Base-by-base conservation (phyloP, 2,888 invertebrate genomes). In the Hydriomena furcata region DNA sequence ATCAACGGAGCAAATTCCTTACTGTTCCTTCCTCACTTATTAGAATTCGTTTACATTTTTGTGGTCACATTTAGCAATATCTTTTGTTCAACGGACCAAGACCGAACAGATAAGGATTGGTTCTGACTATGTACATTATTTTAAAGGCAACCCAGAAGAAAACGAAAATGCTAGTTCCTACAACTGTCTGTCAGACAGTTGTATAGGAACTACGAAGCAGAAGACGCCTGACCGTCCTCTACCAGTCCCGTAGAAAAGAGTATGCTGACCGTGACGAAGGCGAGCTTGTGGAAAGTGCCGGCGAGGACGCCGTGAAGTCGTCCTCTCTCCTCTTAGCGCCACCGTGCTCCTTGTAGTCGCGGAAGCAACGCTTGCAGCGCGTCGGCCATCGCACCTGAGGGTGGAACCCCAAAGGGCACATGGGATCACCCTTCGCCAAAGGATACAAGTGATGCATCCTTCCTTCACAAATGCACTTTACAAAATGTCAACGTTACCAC, bases 321-420 rank as follows among this genome's bases (percentile, higher is more conserved):
- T 94, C 94, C 49, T 94, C 93, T 58, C 93, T 94, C 12, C 94
- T 38, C 27, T 94, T 63, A 5, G 58, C 94, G 47, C 95, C 95
- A 44, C 95, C 95, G 84, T 97, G 97, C 76, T 97, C 97, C 87
- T 97, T 97, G 87, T 97, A 97, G 82, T 97, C 97, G 66, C 95
- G 94, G 92, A 97, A 97, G 84, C 97, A 98, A 68, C 97, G 92
- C 88, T 97, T 97, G 90, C 97, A 97, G 73, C 97, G 93, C 49
- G 97, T 97, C 37, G 97, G 97, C 96, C 97, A 97, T 73, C 97
- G 93, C 66, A 97, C 96, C 91, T 98, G 97, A 52, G 98, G 97
- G 91, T 97, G 97, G 85, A 98, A 98, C 34, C 98, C 98, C 78
- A 97, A 91, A 57, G 97, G 97, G 82, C 97, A 97, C 67, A 97